Evolutionary conservation across 1,140 invertebrate genomes (phyloP).

Genomic region (Diorhabda carinulata): DNA sequence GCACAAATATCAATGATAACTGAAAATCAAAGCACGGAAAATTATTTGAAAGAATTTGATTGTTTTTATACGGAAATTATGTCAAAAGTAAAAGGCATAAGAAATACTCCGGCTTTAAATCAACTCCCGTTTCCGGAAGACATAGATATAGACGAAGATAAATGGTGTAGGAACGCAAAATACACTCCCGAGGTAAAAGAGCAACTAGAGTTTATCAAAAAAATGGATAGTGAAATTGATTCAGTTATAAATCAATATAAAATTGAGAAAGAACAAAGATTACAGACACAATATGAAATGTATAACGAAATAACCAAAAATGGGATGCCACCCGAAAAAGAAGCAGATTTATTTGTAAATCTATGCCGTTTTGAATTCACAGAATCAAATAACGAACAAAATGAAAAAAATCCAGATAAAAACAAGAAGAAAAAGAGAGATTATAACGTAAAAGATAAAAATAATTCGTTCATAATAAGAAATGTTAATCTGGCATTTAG

Average conservation of each 20-base stretch:
- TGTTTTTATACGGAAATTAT: constrained; percentile 13
- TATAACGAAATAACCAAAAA: constrained; percentile 4
- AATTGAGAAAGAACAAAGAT: constrained; percentile 2
- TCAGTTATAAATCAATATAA: constrained; percentile 4
- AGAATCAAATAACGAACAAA: not conserved
- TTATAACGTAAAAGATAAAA: not conserved
- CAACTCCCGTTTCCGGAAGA: not conserved
- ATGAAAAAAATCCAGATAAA: not conserved
- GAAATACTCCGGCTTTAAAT: not conserved
- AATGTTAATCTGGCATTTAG: constrained; percentile 4
- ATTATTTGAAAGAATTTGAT: constrained; percentile 11
- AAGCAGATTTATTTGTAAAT: constrained; percentile 4
- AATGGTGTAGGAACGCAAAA: constrained; percentile 9
- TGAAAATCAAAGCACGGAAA: constrained; percentile 12
- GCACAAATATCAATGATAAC: not conserved
- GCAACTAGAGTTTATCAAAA: constrained; percentile 3
- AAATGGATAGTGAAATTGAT: constrained; percentile 7
- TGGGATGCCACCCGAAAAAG: not conserved
- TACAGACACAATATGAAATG: constrained; percentile 12
- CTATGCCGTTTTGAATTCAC: constrained; percentile 9
- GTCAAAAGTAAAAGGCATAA: not conserved
- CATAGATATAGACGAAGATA: constrained; percentile 9
- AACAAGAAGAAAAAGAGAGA: not conserved
- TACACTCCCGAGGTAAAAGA: constrained; percentile 8
- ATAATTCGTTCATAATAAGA: constrained; percentile 3